A percentile compares a stretch with the other conserved stretches of the same genome.
Conservation (phyloP, 2,797 vertebrate species). For the Notolabrus celidotus region DNA sequence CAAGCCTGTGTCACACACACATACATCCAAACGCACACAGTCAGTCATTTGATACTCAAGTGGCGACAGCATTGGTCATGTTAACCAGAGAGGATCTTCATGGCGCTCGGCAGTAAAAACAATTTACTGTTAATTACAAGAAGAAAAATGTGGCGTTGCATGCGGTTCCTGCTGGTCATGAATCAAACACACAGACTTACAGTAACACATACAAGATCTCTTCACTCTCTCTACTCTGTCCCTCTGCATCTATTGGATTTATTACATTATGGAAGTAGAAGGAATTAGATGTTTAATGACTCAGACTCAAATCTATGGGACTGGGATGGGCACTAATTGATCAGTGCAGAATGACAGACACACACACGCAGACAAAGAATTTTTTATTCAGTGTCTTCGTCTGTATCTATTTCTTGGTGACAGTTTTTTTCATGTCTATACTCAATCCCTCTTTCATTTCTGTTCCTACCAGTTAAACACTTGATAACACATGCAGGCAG, state of each 20-base stretch:
- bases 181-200: conserved; percentile 84
- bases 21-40: conserved; percentile 61
- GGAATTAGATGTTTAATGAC: conserved; percentile 99
- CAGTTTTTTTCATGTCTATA: conserved; percentile 34
- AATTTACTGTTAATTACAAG: conserved; percentile 99
- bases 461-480: conserved; percentile 34
- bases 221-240: conserved; percentile 22
- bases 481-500: conserved; percentile 58
- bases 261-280: conserved; percentile 96
- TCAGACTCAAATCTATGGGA: conserved; percentile 95
- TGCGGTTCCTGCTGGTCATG: conserved; percentile 93
- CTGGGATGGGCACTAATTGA: conserved; percentile 96
- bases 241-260: conserved; percentile 88
- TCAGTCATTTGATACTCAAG: conserved; percentile 90
- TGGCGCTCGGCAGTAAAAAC: conserved; percentile 94
- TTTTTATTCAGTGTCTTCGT: conserved; percentile 30
- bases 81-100: conserved; percentile 94
- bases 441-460: conserved; percentile 31
- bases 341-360: conserved; percentile 59
- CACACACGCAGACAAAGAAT: conserved; percentile 5
- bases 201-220: conserved; percentile 24
- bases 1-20: conserved; percentile 66
- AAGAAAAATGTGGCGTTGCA: conserved; percentile 96
- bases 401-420: conserved; percentile 16
- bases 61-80: conserved; percentile 87